Evolutionary conservation across 2,113 vertebrate species (phyloP).

Genomic region (Tyrannus savana): DNA sequence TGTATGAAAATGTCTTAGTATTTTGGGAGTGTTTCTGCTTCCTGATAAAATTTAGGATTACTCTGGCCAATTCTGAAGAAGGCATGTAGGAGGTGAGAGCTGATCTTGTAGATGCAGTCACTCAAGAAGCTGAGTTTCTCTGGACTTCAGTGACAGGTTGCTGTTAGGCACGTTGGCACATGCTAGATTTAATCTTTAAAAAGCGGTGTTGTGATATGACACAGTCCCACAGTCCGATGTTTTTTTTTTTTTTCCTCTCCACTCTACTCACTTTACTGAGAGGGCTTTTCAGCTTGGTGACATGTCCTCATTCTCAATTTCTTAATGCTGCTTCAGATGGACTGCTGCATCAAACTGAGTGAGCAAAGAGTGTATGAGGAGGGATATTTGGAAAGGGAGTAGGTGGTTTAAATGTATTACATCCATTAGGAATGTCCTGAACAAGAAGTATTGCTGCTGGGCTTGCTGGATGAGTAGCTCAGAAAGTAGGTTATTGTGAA

Average conservation of each 20-base stretch:
- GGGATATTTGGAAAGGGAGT: not conserved
- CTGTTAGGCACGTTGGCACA: not conserved
- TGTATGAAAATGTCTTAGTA: not conserved
- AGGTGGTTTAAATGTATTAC: not conserved
- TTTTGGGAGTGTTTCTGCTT: not conserved
- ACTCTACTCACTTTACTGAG: not conserved
- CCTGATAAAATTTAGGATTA: not conserved
- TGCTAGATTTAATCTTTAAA: constrained; percentile 11
- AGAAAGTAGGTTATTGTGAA: constrained; percentile 1
- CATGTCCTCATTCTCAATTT: not conserved
- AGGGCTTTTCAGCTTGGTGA: not conserved
- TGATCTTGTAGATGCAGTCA: not conserved
- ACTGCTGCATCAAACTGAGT: not conserved
- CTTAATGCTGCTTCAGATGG: not conserved
- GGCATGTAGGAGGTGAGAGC: not conserved
- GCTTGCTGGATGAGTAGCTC: not conserved
- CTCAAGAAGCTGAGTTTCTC: not conserved
- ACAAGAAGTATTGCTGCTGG: not conserved
- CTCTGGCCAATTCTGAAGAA: not conserved
- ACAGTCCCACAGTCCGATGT: not conserved
- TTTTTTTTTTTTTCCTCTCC: not conserved
- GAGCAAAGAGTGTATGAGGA: not conserved
- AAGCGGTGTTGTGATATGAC: not conserved
- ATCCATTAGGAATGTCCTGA: not conserved
- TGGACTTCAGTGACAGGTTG: constrained; percentile 15